Evolutionary conservation across 53 echinoderm and acorn worm species (phyloP), one percentile per base, ranked within the genome.

Genomic region (Stichopus horrens): DNA sequence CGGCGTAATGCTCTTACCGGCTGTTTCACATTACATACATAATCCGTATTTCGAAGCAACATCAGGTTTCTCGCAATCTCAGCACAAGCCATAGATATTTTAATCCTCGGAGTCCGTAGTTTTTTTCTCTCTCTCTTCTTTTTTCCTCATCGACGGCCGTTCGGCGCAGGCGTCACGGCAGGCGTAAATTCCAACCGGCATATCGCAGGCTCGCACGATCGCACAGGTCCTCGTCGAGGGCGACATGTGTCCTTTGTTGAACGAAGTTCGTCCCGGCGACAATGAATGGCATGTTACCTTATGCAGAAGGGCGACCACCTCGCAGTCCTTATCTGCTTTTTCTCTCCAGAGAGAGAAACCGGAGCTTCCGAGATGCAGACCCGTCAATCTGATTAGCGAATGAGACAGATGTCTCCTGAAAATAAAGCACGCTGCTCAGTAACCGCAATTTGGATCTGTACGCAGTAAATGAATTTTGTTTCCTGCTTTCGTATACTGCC

Each of bases 21-120:
- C 85, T 85, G 85, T 85, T 85, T 85, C 85, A 85, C 85, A 85
- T 85, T 85, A 85, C 85, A 85, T 85, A 85, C 85, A 85, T 85
- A 85, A 85, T 85, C 85, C 85, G 85, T 85, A 66, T 67, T 85
- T 66, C 85, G 85, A 67, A 85, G 85, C 85, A 85, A 85, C 85
- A 85, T 85, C 85, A 85, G 85, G 85, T 85, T 85, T 85, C 85
- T 85, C 85, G 85, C 85, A 85, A 85, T 85, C 85, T 83, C 58
- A 59, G 83, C 83, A 60, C 85, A 85, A 85, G 85, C 65, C 85
- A 85, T 51, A 85, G 85, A 85, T 85, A 85, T 85, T 85, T 85
- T 85, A 85, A 85, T 85, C 85, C 85, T 85, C 85, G 68, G 66
- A 85, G 85, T 85, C 67, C 65, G 65, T 85, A 59, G 65, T 10